Conservation (phyloP, 2,797 vertebrate species). For the Phylloscopus collybita region DNA sequence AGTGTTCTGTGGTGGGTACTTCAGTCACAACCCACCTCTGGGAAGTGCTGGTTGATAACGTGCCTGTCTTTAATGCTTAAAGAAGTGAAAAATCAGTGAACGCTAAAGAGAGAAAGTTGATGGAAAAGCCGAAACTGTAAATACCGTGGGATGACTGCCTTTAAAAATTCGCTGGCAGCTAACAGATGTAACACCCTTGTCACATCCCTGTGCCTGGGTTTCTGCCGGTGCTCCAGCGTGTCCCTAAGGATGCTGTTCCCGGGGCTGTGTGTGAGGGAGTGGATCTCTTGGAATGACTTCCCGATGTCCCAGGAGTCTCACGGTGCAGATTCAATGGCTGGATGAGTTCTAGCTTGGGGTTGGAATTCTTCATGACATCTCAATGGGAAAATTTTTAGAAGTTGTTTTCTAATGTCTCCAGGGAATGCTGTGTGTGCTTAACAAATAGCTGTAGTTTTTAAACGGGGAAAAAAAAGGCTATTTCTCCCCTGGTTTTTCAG, state of each 20-base stretch:
- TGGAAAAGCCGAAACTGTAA: not conserved
- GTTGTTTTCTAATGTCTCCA: not conserved
- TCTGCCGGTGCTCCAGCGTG: not conserved
- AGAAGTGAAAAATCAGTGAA: not conserved
- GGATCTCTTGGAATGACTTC: not conserved
- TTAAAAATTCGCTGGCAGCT: not conserved
- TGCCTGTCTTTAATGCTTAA: not conserved
- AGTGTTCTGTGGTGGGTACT: not conserved
- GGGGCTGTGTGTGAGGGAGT: not conserved
- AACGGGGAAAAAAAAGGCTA: rapidly evolving
- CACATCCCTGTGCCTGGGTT: rapidly evolving
- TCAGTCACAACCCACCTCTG: not conserved
- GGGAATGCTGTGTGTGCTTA: not conserved
- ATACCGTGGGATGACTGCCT: not conserved
- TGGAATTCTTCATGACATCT: not conserved
- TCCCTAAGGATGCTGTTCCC: not conserved
- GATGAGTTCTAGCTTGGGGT: not conserved
- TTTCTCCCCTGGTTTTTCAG: not conserved
- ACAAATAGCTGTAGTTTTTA: not conserved
- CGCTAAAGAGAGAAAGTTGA: not conserved
- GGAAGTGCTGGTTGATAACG: not conserved
- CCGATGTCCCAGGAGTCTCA: not conserved
- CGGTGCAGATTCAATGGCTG: not conserved
- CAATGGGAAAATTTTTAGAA: not conserved
- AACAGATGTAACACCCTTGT: rapidly evolving